phyloP scores from a whole-genome alignment of 2,888 invertebrate species.

The Drosophila limbata region DNA sequence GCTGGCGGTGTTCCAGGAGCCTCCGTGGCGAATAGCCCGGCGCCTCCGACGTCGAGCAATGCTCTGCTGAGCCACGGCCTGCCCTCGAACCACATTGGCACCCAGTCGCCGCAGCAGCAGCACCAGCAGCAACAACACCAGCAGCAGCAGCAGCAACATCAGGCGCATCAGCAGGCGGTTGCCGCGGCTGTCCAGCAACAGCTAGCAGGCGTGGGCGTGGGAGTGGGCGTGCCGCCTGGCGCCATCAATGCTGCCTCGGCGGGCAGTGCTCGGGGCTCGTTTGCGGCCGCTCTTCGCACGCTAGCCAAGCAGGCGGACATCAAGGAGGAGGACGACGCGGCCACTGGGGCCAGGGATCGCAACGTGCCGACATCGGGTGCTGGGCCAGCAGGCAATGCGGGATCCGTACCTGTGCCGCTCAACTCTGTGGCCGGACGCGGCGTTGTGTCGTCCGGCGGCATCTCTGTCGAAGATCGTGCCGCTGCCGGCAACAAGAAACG shows the following conservation, averaged over 20 bases:
- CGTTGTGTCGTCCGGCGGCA: conserved; percentile 57
- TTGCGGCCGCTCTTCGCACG: conserved; percentile 95
- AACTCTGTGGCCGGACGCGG: conserved; percentile 82
- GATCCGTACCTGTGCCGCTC: conserved; percentile 40
- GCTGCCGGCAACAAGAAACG: conserved; percentile 78
- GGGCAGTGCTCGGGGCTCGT: conserved; percentile 89
- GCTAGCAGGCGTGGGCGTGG: conserved; percentile 70
- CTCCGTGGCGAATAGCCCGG: conserved; percentile 60
- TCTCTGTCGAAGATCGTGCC: conserved; percentile 75
- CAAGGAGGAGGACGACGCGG: conserved; percentile 87
- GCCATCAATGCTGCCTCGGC: conserved; percentile 83
- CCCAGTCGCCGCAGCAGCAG: conserved; percentile 80
- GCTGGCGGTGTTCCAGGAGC: conserved; percentile 40
- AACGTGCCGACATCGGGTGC: conserved; percentile 61
- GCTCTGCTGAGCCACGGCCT: conserved; percentile 79
- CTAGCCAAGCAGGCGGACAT: conserved; percentile 96
- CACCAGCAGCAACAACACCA: conserved; percentile 82
- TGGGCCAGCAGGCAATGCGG: conserved; percentile 30
- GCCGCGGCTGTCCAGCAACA: conserved; percentile 81
- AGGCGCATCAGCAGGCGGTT: conserved; percentile 82
- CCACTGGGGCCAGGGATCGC: conserved; percentile 70
- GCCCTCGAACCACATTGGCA: conserved; percentile 82
- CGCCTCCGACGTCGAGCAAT: conserved; percentile 55
- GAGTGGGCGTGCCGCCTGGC: conserved; percentile 70
- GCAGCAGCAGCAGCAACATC: conserved; percentile 76